Percentiles rank a stretch among this genome's conserved stretches.
Evolutionary conservation across 2,797 vertebrate genomes (phyloP).

Genomic region (Acrossocheilus fasciatus): DNA sequence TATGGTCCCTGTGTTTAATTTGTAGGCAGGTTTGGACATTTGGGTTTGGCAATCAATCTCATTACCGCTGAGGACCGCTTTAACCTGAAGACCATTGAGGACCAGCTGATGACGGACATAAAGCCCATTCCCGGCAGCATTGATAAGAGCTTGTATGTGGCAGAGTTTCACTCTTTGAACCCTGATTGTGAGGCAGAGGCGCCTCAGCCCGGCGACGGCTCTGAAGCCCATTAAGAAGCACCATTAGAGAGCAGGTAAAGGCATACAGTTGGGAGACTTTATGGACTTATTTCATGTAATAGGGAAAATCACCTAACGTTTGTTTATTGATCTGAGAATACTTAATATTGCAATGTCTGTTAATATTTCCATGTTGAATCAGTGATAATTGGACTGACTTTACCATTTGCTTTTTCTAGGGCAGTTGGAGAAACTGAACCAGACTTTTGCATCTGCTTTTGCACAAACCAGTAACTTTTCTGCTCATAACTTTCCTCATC

Average conservation of each 20-base stretch:
- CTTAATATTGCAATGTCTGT: background rate
- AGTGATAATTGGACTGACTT: background rate
- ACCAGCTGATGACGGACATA: conserved; percentile 85
- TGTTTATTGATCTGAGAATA: background rate
- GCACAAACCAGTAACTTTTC: conserved; percentile 61
- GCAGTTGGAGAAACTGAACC: conserved; percentile 53
- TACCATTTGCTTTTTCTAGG: conserved; percentile 62
- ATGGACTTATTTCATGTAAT: background rate
- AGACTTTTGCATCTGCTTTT: conserved; percentile 70
- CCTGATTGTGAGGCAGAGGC: conserved; percentile 68
- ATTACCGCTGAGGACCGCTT: conserved; percentile 85
- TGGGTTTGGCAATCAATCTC: conserved; percentile 84
- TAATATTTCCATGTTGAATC: background rate
- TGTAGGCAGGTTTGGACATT: conserved; percentile 82
- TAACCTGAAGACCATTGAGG: conserved; percentile 84
- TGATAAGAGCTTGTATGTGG: conserved; percentile 84
- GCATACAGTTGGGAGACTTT: background rate
- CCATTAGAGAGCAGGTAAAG: conserved; percentile 36
- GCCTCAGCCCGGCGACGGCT: background rate
- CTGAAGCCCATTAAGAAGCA: conserved; percentile 61
- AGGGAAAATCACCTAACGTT: background rate
- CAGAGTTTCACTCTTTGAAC: conserved; percentile 78
- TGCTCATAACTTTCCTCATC: conserved; percentile 9
- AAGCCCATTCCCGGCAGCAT: conserved; percentile 84
- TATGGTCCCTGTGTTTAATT: background rate